Conservation (phyloP, 2,797 vertebrate genomes). For the Spheniscus humboldti region DNA sequence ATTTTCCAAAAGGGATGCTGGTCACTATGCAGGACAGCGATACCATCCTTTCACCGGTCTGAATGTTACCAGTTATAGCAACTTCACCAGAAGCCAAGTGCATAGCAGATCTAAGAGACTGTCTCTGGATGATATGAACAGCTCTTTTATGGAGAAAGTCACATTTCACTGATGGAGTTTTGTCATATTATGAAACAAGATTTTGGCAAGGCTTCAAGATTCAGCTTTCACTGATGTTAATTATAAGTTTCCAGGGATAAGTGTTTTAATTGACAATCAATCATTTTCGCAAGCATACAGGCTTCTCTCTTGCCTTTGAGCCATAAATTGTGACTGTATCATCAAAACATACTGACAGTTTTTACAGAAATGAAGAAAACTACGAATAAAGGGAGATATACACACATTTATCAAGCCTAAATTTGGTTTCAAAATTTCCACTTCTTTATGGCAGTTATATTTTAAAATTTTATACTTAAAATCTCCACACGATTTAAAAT, state of each 20-base stretch:
- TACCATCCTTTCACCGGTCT: not conserved
- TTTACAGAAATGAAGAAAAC: not conserved
- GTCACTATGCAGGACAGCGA: not conserved
- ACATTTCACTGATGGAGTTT: not conserved
- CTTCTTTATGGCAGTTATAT: not conserved
- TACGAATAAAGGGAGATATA: not conserved
- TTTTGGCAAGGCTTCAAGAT: not conserved
- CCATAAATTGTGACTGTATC: not conserved
- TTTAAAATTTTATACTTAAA: not conserved
- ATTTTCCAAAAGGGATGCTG: not conserved
- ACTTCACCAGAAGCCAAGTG: not conserved
- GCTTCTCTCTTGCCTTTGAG: not conserved
- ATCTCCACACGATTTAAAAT: not conserved
- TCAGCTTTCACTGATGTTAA: not conserved
- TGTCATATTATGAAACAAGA: not conserved
- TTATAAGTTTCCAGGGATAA: not conserved
- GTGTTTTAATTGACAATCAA: not conserved
- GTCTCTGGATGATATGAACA: not conserved
- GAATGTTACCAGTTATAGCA: not conserved
- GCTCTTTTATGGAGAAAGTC: not conserved
- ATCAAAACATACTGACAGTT: not conserved
- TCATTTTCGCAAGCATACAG: not conserved
- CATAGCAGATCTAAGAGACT: not conserved
- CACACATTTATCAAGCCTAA: not conserved
- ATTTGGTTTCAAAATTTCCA: not conserved